Percentiles rank a stretch among this genome's conserved stretches.
Conservation (phyloP, 2,113 vertebrate genomes). For the Aspidoscelis tigris region DNA sequence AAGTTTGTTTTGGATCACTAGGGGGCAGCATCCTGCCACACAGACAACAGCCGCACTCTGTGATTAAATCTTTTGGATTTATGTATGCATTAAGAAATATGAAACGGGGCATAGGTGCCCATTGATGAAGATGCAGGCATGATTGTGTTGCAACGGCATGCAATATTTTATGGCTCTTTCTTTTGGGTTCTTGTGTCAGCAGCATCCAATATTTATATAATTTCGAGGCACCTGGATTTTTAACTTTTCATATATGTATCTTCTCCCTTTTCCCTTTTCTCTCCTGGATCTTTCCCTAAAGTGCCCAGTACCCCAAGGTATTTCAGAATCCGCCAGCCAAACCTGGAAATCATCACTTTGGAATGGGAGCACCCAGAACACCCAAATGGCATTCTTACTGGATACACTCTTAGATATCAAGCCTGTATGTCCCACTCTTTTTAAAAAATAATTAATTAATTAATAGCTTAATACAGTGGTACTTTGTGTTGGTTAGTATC, state of each 20-base stretch:
- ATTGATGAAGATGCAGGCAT: not conserved
- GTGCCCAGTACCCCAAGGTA: slow-evolving; percentile 89
- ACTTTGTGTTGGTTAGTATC: not conserved
- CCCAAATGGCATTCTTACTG: slow-evolving; percentile 91
- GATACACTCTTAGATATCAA: slow-evolving; percentile 88
- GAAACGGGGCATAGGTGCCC: not conserved
- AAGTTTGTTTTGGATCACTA: not conserved
- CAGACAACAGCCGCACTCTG: not conserved
- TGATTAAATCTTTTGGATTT: not conserved
- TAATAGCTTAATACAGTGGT: not conserved
- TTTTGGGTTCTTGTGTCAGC: not conserved
- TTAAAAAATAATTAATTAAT: not conserved
- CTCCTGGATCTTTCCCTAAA: slow-evolving; percentile 71
- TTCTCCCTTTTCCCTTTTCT: slow-evolving; percentile 53
- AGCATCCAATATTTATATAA: fast-evolving
- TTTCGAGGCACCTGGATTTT: not conserved
- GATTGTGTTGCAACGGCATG: not conserved
- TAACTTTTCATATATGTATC: slow-evolving; percentile 26
- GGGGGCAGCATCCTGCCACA: not conserved
- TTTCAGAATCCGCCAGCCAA: slow-evolving; percentile 86
- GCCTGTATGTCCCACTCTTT: slow-evolving; percentile 77
- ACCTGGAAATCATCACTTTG: slow-evolving; percentile 82
- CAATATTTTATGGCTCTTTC: not conserved
- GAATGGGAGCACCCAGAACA: slow-evolving; percentile 93
- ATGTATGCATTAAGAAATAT: fast-evolving